Evolutionary conservation across 2,797 vertebrate species (phyloP).

Genomic region (Menidia menidia): DNA sequence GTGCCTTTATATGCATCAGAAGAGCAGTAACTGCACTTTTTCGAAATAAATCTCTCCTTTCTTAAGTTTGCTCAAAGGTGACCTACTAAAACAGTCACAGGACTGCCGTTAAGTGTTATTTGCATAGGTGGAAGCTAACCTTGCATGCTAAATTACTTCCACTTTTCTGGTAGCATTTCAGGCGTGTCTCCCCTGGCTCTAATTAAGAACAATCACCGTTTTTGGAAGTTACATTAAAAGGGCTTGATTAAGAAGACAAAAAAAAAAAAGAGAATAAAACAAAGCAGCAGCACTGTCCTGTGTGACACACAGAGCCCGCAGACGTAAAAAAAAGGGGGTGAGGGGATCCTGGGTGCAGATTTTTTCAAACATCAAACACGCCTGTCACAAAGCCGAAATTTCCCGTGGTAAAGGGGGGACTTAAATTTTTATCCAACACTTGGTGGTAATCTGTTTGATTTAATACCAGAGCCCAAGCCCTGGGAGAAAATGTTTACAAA

Average conservation of each 20-base stretch:
- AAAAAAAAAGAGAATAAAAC: not conserved
- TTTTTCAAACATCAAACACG: not conserved
- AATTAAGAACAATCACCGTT: not conserved
- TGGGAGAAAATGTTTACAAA: not conserved
- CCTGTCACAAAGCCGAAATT: not conserved
- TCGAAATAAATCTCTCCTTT: conserved; percentile 2
- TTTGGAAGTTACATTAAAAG: not conserved
- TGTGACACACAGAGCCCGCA: not conserved
- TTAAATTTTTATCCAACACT: not conserved
- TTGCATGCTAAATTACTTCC: not conserved
- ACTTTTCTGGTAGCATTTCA: not conserved
- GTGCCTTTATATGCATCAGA: not conserved
- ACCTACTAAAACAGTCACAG: not conserved
- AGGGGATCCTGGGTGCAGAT: not conserved
- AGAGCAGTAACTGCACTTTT: not conserved
- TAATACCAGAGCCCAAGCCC: not conserved
- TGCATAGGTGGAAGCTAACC: not conserved
- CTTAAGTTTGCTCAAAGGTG: conserved; percentile 7
- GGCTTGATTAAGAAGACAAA: not conserved
- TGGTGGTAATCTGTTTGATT: not conserved
- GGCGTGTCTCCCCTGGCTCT: not conserved
- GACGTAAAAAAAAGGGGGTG: not conserved
- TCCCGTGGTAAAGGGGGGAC: not conserved
- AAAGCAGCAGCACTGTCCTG: not conserved
- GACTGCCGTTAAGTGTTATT: conserved; percentile 1